phyloP scores from a whole-genome alignment of 2,797 vertebrate genomes.

The Sebastes aleutianus region DNA sequence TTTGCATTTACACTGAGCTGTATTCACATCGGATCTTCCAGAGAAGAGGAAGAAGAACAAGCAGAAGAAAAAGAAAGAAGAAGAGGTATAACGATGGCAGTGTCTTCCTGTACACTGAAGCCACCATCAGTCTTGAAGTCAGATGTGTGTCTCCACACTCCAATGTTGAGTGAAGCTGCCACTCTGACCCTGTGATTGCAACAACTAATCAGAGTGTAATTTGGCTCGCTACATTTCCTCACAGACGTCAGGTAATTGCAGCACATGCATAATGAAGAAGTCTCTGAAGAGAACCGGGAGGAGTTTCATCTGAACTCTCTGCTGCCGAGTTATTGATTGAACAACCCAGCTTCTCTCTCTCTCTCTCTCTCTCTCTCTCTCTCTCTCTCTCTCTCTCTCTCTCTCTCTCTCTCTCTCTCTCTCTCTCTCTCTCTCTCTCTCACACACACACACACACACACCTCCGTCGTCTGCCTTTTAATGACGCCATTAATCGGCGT shows the following conservation, averaged over 20 bases:
- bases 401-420: too few species aligned
- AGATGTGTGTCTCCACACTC: neutral
- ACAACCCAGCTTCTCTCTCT: neutral
- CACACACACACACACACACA: neutral
- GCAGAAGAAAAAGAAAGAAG: neutral
- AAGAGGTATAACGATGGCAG: neutral
- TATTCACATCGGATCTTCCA: neutral
- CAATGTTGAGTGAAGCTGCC: neutral
- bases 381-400: too few species aligned
- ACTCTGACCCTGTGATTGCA: constrained; percentile 11
- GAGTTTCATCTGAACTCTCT: constrained; percentile 9
- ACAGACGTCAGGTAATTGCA: constrained; percentile 12
- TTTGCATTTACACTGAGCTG: neutral
- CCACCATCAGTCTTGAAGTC: neutral
- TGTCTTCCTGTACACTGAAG: too few species aligned
- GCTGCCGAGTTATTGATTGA: constrained; percentile 13
- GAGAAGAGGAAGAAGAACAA: neutral
- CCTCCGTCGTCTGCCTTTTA: constrained; percentile 12
- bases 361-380: too few species aligned
- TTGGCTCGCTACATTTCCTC: neutral
- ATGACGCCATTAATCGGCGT: constrained; percentile 8
- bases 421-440: too few species aligned
- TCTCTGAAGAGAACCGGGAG: constrained; percentile 9
- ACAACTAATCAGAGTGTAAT: constrained; percentile 25
- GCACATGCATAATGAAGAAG: constrained; percentile 23